Evolutionary conservation across 2,113 vertebrate genomes (phyloP).

Genomic region (Muntiacus muntjak): DNA sequence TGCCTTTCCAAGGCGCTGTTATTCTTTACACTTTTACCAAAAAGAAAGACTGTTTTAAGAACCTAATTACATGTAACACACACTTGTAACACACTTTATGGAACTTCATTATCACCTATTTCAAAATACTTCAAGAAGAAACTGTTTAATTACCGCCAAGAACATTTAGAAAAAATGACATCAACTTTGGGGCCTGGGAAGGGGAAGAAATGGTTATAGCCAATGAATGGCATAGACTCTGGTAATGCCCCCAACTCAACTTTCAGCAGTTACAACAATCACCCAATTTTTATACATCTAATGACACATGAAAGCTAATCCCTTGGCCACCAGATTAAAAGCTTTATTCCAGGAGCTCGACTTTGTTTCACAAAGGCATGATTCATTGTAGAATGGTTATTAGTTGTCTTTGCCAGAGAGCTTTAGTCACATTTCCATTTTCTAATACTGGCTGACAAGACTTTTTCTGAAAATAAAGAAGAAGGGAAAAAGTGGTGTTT

Average conservation of each 20-base stretch:
- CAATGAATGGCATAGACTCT: background rate
- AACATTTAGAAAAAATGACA: background rate
- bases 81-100: background rate
- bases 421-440: background rate
- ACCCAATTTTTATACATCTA: background rate
- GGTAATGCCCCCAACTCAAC: background rate
- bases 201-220: background rate
- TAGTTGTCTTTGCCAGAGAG: background rate
- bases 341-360: background rate
- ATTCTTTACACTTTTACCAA: background rate
- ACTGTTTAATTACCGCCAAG: background rate
- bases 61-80: background rate
- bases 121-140: background rate
- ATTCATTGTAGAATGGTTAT: accelerated
- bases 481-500: background rate
- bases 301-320: background rate
- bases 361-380: background rate
- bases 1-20: background rate
- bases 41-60: background rate
- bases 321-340: background rate
- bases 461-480: background rate
- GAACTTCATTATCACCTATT: background rate
- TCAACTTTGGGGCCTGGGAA: background rate
- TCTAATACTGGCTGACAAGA: background rate
- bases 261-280: too few relatives aligned